These are phyloP conservation scores for Nycticorax nycticorax DNA, from an alignment of 2,113 vertebrate genomes.

Conservation along the genomic window DNA sequence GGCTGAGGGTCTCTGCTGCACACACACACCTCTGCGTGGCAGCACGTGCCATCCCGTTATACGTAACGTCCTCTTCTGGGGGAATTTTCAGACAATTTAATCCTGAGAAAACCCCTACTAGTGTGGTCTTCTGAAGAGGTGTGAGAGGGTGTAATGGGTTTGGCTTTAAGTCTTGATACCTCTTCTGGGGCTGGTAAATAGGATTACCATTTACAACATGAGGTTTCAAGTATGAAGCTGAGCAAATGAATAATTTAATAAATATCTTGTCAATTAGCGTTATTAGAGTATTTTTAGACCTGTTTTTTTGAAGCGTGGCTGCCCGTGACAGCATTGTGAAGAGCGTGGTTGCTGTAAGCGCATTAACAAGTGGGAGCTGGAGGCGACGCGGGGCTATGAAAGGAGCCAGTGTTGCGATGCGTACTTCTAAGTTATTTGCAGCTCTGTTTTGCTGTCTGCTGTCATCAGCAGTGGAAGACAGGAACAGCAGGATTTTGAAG, in stretches of 20 bases:
- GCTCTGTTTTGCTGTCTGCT: slow-evolving; percentile 17
- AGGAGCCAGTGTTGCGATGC: not conserved
- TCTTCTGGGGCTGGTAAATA: not conserved
- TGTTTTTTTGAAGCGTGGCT: not conserved
- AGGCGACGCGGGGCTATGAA: accelerated
- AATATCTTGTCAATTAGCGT: not conserved
- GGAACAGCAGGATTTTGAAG: not conserved
- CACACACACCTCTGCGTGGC: accelerated
- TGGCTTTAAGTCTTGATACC: not conserved
- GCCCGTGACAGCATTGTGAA: not conserved
- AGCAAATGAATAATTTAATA: not conserved
- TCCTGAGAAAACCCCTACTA: not conserved
- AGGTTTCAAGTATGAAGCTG: not conserved
- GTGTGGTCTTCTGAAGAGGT: not conserved
- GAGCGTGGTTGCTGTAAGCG: not conserved
- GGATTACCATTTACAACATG: not conserved
- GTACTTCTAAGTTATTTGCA: not conserved
- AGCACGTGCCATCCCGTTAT: not conserved
- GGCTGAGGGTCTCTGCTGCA: accelerated
- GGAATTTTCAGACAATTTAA: not conserved
- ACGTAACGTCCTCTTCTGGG: not conserved
- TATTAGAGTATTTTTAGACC: not conserved
- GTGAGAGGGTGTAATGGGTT: not conserved
- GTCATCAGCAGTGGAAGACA: not conserved
- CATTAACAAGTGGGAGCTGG: not conserved